phyloP scores from a whole-genome alignment of 2,797 vertebrate species.

The Ctenochaetus hawaiiensis region DNA sequence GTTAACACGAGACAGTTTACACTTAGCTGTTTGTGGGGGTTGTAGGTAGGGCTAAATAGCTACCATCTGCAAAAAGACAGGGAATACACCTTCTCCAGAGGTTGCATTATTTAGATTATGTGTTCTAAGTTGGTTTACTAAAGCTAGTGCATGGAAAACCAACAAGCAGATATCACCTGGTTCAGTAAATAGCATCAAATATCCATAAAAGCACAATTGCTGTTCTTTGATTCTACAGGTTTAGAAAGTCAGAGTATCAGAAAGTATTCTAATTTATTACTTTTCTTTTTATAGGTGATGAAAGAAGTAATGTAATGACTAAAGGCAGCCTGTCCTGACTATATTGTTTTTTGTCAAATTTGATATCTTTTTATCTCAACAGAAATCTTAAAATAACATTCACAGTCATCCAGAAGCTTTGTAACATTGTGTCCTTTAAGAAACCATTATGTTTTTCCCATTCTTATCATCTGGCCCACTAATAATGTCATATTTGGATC shows the following conservation, averaged over 20 bases:
- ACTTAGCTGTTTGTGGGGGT: background rate
- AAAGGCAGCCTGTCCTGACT: background rate
- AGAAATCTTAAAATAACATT: background rate
- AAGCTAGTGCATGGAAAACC: background rate
- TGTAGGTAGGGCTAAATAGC: background rate
- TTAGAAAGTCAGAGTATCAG: background rate
- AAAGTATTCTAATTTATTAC: background rate
- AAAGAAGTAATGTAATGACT: background rate
- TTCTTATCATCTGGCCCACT: slow-evolving; percentile 31
- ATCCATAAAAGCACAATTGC: background rate
- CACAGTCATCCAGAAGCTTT: slow-evolving; percentile 4
- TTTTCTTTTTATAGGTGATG: background rate
- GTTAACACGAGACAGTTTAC: background rate
- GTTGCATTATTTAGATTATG: background rate
- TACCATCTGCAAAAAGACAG: background rate
- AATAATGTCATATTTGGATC: slow-evolving; percentile 65
- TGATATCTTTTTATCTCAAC: background rate
- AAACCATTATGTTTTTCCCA: slow-evolving; percentile 23
- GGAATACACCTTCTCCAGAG: background rate
- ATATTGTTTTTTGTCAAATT: background rate
- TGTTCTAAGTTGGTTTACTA: background rate
- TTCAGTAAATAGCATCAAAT: background rate
- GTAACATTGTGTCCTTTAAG: slow-evolving; percentile 24
- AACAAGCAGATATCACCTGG: background rate
- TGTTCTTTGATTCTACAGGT: background rate